Percentiles rank a stretch among this genome's conserved stretches.
These are phyloP conservation scores for Arctocebus calabarensis DNA, from an alignment of 2,797 vertebrate genomes.

Conservation along the genomic window DNA sequence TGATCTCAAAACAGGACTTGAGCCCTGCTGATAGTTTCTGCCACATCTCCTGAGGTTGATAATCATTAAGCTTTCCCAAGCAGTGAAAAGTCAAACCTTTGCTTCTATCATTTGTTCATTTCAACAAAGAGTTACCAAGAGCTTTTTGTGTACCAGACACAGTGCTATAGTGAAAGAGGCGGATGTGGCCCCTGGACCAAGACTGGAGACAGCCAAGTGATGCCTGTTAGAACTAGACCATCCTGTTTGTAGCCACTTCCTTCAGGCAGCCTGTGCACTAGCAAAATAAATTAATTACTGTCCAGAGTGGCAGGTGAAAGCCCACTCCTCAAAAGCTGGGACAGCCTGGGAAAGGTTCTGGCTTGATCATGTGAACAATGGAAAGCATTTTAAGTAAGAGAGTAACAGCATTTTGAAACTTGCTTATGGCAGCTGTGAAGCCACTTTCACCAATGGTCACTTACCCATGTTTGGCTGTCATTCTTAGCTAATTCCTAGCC, in stretches of 20 bases:
- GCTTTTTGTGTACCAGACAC: background rate
- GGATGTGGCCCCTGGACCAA: background rate
- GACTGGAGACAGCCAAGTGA: background rate
- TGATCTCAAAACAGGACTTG: background rate
- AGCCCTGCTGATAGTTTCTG: background rate
- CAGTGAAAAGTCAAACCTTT: background rate
- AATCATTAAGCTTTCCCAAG: background rate
- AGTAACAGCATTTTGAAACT: background rate
- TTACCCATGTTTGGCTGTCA: background rate
- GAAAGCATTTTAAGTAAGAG: slow-evolving; percentile 13
- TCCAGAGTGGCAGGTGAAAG: background rate
- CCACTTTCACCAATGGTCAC: background rate
- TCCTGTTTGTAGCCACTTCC: background rate
- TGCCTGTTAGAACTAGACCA: background rate
- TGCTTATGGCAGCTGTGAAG: background rate
- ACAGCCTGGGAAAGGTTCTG: background rate
- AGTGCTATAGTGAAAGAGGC: background rate
- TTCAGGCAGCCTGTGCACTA: background rate
- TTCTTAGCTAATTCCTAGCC: background rate
- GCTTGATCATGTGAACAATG: background rate
- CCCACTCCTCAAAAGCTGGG: background rate
- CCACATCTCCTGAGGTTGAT: background rate
- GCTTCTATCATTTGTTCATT: background rate
- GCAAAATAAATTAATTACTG: background rate
- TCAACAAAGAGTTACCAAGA: background rate